Evolutionary conservation across 2,113 vertebrate genomes (phyloP), one percentile per base, ranked within the genome.

Genomic region (Grantiella picta): DNA sequence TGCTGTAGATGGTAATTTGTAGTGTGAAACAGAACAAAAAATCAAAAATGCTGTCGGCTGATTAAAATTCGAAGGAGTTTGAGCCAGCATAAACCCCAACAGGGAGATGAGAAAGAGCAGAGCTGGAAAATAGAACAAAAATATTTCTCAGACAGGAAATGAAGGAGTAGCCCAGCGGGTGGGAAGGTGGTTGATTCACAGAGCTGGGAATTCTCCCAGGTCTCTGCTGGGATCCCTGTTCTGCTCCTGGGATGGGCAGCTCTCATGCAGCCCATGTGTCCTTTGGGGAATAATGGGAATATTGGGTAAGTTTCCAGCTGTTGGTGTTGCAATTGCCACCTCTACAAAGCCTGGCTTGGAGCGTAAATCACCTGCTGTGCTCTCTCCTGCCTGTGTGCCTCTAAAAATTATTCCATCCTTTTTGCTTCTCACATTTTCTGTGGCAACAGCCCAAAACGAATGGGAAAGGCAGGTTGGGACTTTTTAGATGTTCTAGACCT

Each of bases 201-300:
- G 69, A 63, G 36, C 1, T 70, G 82, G 53, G 42, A 64, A 59
- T 60, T 76, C 40, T 85, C 68, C 22, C 0, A 0, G 35, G 15
- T 59, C 22, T 71, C 53, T 59, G 45, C 14, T 50, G 28, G 2
- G 4, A 7, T 89, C 38, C 72, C 20, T 31, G 22, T 5, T 59
- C 44, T 25, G 12, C 44, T 22, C 53, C 54, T 45, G 65, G 54
- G 7, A 4, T 3, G 9, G 49, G 9, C 0, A 0, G 23, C 40
- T 45, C 10, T 12, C 3, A 0, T 0, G 1, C 11, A 40, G 42
- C 47, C 45, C 3, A 0, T 2, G 42, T 15, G 11, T 8, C 33
- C 31, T 22, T 17, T 38, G 60, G 33, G 82, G 77, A 53, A 13
- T 7, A 8, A 7, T 1, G 1, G 8, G 56, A 15, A 45, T 4